These are phyloP conservation scores for Formica aserva DNA, from an alignment of 2,888 invertebrate genomes.

Conservation along the genomic window DNA sequence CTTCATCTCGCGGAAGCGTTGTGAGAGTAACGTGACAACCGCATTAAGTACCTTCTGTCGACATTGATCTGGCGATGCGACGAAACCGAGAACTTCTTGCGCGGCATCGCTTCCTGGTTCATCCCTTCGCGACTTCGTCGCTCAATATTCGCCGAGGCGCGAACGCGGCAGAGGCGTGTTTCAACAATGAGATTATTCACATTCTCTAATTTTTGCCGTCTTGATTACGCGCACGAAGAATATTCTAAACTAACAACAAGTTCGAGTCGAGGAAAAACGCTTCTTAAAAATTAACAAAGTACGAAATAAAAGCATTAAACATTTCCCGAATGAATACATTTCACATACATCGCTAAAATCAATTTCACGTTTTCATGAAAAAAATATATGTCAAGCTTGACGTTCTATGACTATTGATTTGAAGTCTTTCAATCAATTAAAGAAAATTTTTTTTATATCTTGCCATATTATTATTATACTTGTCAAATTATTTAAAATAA, in stretches of 20 bases:
- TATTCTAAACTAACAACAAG: background rate
- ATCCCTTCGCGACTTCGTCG: constrained; percentile 76
- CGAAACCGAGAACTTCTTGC: constrained; percentile 55
- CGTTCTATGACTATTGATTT: background rate
- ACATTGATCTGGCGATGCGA: constrained; percentile 28
- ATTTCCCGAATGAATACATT: background rate
- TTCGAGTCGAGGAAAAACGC: background rate
- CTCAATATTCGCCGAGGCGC: constrained; percentile 77
- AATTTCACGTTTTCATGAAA: background rate
- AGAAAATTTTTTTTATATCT: background rate
- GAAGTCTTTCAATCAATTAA: background rate
- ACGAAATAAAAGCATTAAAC: background rate
- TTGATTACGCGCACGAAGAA: background rate
- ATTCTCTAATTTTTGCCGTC: background rate
- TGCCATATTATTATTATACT: background rate
- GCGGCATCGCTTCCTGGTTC: constrained; percentile 68
- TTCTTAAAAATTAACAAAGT: background rate
- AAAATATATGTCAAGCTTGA: background rate
- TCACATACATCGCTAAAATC: background rate
- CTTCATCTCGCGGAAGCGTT: constrained; percentile 10
- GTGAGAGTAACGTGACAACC: background rate
- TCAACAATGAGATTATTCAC: background rate
- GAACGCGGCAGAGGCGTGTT: background rate
- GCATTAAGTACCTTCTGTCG: constrained; percentile 15
- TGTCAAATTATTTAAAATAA: background rate